Percentiles rank a stretch among this genome's conserved stretches.
phyloP scores from a whole-genome alignment of 1,140 invertebrate genomes.

The Lepidurus couesii region DNA sequence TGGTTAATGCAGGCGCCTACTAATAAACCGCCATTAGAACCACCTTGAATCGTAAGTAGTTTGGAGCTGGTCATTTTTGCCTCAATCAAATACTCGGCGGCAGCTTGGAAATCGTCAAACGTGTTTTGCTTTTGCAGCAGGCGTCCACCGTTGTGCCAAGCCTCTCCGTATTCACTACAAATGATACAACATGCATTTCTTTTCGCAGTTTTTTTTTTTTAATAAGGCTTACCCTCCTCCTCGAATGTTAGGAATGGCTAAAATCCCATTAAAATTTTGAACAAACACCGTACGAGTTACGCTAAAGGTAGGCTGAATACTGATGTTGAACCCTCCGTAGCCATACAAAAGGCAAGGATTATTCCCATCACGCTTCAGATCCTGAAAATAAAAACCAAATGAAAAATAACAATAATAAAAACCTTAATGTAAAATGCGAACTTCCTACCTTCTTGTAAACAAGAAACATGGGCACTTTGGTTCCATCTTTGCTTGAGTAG shows the following conservation, averaged over 20 bases:
- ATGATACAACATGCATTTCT: neutral
- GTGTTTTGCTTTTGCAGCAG: constrained; percentile 93
- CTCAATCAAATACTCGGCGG: constrained; percentile 81
- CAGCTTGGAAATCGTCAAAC: constrained; percentile 93
- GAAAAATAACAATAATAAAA: constrained; percentile 28
- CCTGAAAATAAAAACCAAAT: constrained; percentile 46
- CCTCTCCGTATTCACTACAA: constrained; percentile 87
- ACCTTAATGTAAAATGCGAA: neutral
- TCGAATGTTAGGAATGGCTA: constrained; percentile 88
- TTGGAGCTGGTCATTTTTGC: constrained; percentile 70
- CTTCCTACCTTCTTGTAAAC: constrained; percentile 67
- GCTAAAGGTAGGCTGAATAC: constrained; percentile 77
- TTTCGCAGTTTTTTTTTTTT: neutral
- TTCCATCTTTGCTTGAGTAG: constrained; percentile 90
- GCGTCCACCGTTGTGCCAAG: constrained; percentile 91
- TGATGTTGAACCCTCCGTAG: constrained; percentile 96
- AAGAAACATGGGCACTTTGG: constrained; percentile 96
- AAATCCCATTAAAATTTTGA: constrained; percentile 78
- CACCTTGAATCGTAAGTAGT: constrained; percentile 84
- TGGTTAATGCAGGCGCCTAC: constrained; percentile 91
- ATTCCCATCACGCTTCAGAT: constrained; percentile 56
- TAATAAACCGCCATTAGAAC: constrained; percentile 92
- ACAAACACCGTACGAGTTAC: constrained; percentile 80
- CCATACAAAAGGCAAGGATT: constrained; percentile 84
- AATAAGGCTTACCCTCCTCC: constrained; percentile 75